These are phyloP conservation scores for Brenthis hecate DNA, from an alignment of 2,888 invertebrate genomes.

Conservation along the genomic window DNA sequence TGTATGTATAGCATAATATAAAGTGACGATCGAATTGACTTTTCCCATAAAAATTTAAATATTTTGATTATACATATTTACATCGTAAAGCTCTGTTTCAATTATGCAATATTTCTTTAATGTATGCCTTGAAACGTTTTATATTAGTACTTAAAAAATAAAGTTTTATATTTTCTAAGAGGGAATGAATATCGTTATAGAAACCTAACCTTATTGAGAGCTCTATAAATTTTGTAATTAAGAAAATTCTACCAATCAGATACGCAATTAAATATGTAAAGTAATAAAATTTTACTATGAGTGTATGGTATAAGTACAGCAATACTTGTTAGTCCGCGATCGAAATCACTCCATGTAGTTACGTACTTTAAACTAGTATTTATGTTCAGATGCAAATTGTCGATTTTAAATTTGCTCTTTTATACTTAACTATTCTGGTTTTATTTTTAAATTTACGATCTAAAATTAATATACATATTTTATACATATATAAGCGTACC, in stretches of 20 bases:
- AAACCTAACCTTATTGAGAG: background rate
- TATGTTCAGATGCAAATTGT: conserved; percentile 6
- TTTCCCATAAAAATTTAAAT: no score
- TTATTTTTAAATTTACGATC: background rate
- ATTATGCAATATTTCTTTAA: background rate
- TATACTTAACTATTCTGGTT: background rate
- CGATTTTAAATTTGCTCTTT: conserved; percentile 2
- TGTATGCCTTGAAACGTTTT: no score
- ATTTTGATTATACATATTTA: background rate
- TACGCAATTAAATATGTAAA: conserved; percentile 2
- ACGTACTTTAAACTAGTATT: background rate
- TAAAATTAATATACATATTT: background rate
- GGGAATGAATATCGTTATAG: no score
- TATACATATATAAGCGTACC: no score
- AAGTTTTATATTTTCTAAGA: no score
- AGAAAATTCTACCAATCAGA: conserved; percentile 15
- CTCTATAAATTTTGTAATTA: conserved; percentile 16
- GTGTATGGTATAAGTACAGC: conserved; percentile 9
- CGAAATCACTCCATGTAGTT: conserved; percentile 11
- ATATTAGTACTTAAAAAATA: no score
- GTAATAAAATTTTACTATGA: conserved; percentile 26
- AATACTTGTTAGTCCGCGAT: conserved; percentile 11
- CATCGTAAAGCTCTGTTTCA: conserved; percentile 1
- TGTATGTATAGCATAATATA: no score
- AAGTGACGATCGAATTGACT: no score